Evolutionary conservation across 2,797 vertebrate species (phyloP).

Genomic region (Chelidonichthys spinosus): DNA sequence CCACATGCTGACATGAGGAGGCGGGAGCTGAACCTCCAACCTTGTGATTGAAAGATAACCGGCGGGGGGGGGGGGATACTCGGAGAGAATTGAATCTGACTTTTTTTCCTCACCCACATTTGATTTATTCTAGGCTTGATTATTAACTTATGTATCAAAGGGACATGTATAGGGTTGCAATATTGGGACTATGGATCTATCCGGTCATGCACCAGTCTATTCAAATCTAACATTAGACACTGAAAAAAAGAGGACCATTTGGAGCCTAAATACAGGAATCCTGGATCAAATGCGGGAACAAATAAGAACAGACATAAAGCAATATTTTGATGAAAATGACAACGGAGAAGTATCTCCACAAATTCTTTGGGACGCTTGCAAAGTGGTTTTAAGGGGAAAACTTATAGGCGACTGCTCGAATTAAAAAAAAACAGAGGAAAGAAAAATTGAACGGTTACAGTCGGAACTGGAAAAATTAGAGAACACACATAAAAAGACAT

Average conservation of each 20-base stretch:
- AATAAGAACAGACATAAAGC: not conserved
- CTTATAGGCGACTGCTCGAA: not conserved
- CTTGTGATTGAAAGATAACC: too few species aligned
- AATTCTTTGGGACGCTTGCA: not conserved
- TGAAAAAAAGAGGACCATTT: not conserved
- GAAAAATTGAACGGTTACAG: not conserved
- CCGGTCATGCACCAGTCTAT: not conserved
- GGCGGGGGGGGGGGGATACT: too few species aligned
- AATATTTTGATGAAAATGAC: not conserved
- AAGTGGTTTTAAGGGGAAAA: not conserved
- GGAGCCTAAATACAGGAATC: not conserved
- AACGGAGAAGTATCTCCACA: not conserved
- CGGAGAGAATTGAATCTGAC: too few species aligned
- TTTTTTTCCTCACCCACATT: slow-evolving; percentile 1
- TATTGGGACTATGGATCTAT: slow-evolving; percentile 3
- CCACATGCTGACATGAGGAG: too few species aligned
- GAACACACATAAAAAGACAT: not conserved
- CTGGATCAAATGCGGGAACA: not conserved
- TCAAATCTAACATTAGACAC: not conserved
- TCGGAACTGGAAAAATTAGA: not conserved
- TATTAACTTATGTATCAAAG: not conserved
- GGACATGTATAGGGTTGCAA: not conserved
- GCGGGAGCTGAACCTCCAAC: too few species aligned
- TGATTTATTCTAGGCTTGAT: not conserved
- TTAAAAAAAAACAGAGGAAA: too few species aligned